Conservation (phyloP, 2,113 vertebrate genomes). For the Vombatus ursinus region DNA sequence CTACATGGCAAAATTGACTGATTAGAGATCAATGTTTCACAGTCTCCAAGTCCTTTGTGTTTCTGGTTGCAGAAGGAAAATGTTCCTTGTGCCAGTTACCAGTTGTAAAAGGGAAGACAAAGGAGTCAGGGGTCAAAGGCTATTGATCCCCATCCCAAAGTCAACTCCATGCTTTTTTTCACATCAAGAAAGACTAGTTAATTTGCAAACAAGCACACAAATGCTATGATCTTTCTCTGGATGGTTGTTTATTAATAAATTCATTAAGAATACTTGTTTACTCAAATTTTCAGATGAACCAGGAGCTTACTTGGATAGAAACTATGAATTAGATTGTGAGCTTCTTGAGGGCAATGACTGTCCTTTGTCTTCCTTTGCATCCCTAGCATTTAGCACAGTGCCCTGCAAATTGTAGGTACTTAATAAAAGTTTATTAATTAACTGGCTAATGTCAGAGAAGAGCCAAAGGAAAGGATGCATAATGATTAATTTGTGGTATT, state of each 20-base stretch:
- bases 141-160: constrained; percentile 75
- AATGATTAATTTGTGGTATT: not conserved
- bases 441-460: not conserved
- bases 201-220: constrained; percentile 63
- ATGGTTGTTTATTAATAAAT: not conserved
- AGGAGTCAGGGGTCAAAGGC: constrained; percentile 72
- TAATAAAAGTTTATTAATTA: not conserved
- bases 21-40: constrained; percentile 57
- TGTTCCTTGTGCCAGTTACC: constrained; percentile 50
- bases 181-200: constrained; percentile 55
- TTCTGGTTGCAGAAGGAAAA: constrained; percentile 46
- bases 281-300: not conserved
- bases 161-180: constrained; percentile 55
- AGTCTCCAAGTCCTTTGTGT: constrained; percentile 47
- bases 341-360: not conserved
- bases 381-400: not conserved
- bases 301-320: not conserved
- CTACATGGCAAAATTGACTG: constrained; percentile 52
- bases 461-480: not conserved
- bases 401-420: not conserved
- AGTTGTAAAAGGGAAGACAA: constrained; percentile 72
- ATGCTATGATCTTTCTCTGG: constrained; percentile 16
- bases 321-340: not conserved
- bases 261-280: not conserved
- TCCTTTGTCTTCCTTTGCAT: not conserved